Conservation (phyloP, 2,797 vertebrate species). For the Delichon dasypus region DNA sequence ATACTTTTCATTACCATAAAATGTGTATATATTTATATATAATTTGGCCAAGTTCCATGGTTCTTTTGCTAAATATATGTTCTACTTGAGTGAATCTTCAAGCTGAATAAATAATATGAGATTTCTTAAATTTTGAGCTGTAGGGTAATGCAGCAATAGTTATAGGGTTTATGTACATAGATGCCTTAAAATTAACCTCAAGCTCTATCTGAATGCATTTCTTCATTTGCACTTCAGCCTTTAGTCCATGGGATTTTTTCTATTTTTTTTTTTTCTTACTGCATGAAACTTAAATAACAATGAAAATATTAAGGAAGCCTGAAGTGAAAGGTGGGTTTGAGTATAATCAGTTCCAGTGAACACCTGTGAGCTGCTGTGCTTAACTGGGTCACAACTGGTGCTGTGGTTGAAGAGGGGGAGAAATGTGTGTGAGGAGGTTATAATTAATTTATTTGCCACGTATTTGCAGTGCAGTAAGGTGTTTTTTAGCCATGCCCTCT, state of each 20-base stretch:
- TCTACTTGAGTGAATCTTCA: not conserved
- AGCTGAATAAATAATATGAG: not conserved
- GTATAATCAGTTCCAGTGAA: slow-evolving; percentile 8
- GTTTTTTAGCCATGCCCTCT: not conserved
- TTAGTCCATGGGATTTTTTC: not conserved
- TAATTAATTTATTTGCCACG: not conserved
- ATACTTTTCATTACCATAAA: not conserved
- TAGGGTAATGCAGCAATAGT: not conserved
- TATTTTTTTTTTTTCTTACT: not conserved
- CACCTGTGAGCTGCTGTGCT: slow-evolving; percentile 41
- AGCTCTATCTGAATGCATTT: not conserved
- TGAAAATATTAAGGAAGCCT: not conserved
- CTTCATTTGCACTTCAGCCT: not conserved
- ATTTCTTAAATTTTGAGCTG: not conserved
- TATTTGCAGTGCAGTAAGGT: not conserved
- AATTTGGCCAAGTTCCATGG: accelerated
- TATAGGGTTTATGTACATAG: not conserved
- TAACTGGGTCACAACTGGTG: slow-evolving; percentile 35
- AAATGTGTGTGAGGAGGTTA: not conserved
- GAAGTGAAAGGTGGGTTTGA: slow-evolving; percentile 20
- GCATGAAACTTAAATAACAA: not conserved
- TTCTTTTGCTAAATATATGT: not conserved
- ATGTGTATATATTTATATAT: not conserved
- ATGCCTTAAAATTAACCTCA: not conserved
- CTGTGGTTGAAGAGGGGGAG: not conserved